A percentile compares a stretch with the other conserved stretches of the same genome.
Conservation (phyloP, 23 tunicate species). For the Halocynthia aurantium region DNA sequence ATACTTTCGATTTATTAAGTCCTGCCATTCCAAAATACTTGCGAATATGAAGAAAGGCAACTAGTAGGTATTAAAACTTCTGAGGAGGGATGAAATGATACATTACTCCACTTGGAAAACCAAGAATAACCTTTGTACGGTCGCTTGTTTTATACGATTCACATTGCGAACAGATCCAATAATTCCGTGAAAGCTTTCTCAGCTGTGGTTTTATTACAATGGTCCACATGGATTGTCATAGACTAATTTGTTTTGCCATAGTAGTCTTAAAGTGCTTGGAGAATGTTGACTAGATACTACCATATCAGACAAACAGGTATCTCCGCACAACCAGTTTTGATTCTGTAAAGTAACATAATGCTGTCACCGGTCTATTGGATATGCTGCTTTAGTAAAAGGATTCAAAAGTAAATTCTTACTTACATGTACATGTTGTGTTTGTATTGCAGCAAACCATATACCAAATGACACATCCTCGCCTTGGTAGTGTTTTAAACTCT, state of each 20-base stretch:
- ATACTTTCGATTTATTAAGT: too few relatives aligned
- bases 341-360: constrained; percentile 15
- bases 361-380: background rate
- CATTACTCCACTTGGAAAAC: too few relatives aligned
- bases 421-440: constrained; percentile 15
- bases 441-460: constrained; percentile 30
- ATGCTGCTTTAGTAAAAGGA: background rate
- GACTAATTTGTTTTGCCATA: constrained; percentile 18
- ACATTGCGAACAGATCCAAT: background rate
- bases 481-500: constrained; percentile 18
- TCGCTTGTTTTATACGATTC: background rate
- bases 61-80: too few relatives aligned
- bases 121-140: background rate
- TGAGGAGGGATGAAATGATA: too few relatives aligned
- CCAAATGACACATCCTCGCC: constrained; percentile 57
- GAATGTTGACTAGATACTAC: constrained; percentile 15
- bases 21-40: too few relatives aligned
- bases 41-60: too few relatives aligned
- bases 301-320: constrained; percentile 10
- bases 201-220: background rate
- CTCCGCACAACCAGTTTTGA: constrained; percentile 11
- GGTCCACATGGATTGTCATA: constrained; percentile 19
- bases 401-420: background rate
- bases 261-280: background rate
- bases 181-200: background rate